Conservation (phyloP, 2,888 invertebrate species). For the Neuroscelio doddi region DNA sequence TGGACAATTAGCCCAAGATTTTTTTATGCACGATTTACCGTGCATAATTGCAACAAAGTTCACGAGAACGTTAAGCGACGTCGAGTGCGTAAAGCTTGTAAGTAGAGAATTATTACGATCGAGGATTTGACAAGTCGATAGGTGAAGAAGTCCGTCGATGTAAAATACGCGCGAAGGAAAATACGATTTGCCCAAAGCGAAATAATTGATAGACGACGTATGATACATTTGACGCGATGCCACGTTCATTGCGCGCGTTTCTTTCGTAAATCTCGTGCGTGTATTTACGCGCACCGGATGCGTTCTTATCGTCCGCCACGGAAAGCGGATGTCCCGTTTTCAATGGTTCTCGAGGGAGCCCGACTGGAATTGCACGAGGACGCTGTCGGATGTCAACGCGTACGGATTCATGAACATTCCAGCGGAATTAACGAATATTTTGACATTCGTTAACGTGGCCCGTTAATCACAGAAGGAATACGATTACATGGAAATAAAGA, state of each 20-base stretch:
- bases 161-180: not conserved
- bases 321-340: conserved; percentile 55
- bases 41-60: too few species aligned
- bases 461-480: too few species aligned
- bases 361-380: conserved; percentile 44
- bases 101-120: too few species aligned
- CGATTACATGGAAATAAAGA: too few species aligned
- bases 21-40: too few species aligned
- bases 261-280: conserved; percentile 39
- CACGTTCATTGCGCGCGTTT: conserved; percentile 39
- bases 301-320: conserved; percentile 47
- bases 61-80: too few species aligned
- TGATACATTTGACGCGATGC: conserved; percentile 21
- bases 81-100: too few species aligned
- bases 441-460: too few species aligned
- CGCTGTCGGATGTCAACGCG: conserved; percentile 34
- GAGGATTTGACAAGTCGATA: not conserved
- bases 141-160: not conserved
- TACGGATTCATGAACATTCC: too few species aligned
- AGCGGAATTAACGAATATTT: too few species aligned
- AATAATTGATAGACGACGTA: not conserved
- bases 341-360: conserved; percentile 47
- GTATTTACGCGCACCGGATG: conserved; percentile 46
- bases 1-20: conserved; percentile 31
- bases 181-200: not conserved